A percentile compares a stretch with the other conserved stretches of the same genome.
Conservation (phyloP, 2,113 vertebrate genomes). For the Antechinus flavipes region DNA sequence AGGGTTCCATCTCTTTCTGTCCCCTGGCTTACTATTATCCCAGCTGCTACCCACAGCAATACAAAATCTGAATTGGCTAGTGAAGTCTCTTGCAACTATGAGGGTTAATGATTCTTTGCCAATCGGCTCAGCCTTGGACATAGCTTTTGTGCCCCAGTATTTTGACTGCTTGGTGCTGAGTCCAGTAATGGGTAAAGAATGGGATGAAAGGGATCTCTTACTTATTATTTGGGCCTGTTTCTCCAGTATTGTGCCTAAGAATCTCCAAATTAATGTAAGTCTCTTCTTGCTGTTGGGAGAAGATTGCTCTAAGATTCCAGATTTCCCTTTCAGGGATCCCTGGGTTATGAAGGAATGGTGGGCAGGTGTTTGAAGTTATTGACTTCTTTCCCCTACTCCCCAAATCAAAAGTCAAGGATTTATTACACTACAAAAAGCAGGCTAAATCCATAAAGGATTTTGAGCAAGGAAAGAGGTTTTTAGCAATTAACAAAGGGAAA, state of each 20-base stretch:
- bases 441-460: no score
- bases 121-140: background rate
- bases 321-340: background rate
- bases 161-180: background rate
- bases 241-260: background rate
- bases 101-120: background rate
- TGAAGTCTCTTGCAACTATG: background rate
- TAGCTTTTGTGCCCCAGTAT: background rate
- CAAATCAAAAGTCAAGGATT: no score
- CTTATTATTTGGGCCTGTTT: background rate
- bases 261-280: background rate
- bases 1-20: background rate
- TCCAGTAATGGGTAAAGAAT: background rate
- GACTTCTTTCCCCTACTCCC: background rate
- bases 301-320: background rate
- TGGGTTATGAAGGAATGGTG: background rate
- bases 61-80: background rate
- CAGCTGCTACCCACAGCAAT: background rate
- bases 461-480: no score
- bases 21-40: background rate
- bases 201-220: background rate
- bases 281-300: background rate
- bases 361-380: background rate
- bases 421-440: no score
- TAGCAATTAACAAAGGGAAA: no score